Evolutionary conservation across 2,797 vertebrate genomes (phyloP).

Genomic region (Clarias platycephalus): DNA sequence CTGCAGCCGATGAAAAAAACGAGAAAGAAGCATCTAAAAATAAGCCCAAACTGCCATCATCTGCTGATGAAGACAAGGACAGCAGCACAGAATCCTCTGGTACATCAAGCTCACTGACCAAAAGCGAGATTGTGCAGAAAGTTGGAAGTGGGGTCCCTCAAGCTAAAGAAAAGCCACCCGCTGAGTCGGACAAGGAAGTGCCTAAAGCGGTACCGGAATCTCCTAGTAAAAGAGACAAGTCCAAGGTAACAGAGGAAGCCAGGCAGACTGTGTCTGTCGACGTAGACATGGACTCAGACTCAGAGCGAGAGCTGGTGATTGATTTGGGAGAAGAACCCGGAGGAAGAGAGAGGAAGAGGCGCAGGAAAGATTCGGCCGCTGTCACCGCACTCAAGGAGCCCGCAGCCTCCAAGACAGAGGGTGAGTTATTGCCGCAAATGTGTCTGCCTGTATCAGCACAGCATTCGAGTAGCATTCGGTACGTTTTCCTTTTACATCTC

Average conservation of each 20-base stretch:
- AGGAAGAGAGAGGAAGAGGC: constrained; percentile 86
- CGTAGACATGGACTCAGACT: constrained; percentile 89
- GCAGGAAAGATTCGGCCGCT: constrained; percentile 78
- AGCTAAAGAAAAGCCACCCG: constrained; percentile 73
- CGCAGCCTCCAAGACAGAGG: constrained; percentile 79
- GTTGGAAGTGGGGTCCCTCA: constrained; percentile 62
- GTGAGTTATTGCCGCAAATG: constrained; percentile 65
- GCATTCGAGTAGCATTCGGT: neutral
- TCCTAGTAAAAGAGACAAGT: constrained; percentile 76
- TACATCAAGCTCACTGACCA: constrained; percentile 50
- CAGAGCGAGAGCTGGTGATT: constrained; percentile 95
- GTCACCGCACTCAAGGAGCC: constrained; percentile 73
- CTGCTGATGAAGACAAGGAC: constrained; percentile 76
- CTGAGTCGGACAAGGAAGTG: constrained; percentile 79
- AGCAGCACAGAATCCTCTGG: constrained; percentile 69
- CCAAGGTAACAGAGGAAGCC: constrained; percentile 81
- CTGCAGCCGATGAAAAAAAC: constrained; percentile 70
- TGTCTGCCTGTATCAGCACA: neutral
- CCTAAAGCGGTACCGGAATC: constrained; percentile 71
- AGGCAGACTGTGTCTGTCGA: constrained; percentile 76
- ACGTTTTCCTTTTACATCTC: neutral
- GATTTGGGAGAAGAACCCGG: constrained; percentile 93
- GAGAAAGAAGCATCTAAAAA: constrained; percentile 77
- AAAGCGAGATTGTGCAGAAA: constrained; percentile 46
- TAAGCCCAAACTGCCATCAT: constrained; percentile 74